A percentile compares a stretch with the other conserved stretches of the same genome.
These are phyloP conservation scores for Paradisaea rubra DNA, from an alignment of 2,113 vertebrate species.

Conservation along the genomic window DNA sequence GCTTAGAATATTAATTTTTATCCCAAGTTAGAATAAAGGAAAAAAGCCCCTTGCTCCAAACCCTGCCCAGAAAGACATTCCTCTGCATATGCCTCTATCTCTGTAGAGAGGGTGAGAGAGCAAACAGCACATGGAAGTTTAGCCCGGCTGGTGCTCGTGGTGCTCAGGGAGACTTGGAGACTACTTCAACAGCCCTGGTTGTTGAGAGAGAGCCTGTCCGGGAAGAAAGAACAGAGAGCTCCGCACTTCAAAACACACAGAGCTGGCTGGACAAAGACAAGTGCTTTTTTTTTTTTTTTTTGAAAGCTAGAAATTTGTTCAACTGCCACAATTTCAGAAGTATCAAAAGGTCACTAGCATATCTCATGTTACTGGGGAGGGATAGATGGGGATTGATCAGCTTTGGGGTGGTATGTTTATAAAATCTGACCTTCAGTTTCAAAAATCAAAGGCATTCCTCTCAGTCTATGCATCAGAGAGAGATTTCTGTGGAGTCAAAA, in stretches of 20 bases:
- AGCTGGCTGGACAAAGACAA: background rate
- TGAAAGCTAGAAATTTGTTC: background rate
- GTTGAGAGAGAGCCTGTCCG: background rate
- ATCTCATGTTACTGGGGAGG: background rate
- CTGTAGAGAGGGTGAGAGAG: background rate
- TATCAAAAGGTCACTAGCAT: conserved; percentile 13
- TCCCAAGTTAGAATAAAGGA: background rate
- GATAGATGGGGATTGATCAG: background rate
- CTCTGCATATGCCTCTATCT: background rate
- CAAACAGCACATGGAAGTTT: background rate
- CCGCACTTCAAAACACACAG: background rate
- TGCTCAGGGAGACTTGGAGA: rapidly evolving
- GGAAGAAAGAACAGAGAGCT: background rate
- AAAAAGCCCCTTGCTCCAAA: background rate
- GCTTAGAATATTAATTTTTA: background rate
- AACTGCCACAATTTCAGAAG: background rate
- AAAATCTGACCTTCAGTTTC: conserved; percentile 34
- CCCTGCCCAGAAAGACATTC: background rate
- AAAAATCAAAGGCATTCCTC: conserved; percentile 62
- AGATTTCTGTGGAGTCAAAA: conserved; percentile 42
- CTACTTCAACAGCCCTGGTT: background rate
- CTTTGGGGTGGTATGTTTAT: conserved; percentile 53
- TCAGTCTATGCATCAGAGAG: background rate
- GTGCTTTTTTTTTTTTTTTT: background rate
- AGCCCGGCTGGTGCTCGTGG: rapidly evolving